These are phyloP conservation scores for Myripristis jacobus DNA, from an alignment of 2,797 vertebrate species.

Conservation along the genomic window DNA sequence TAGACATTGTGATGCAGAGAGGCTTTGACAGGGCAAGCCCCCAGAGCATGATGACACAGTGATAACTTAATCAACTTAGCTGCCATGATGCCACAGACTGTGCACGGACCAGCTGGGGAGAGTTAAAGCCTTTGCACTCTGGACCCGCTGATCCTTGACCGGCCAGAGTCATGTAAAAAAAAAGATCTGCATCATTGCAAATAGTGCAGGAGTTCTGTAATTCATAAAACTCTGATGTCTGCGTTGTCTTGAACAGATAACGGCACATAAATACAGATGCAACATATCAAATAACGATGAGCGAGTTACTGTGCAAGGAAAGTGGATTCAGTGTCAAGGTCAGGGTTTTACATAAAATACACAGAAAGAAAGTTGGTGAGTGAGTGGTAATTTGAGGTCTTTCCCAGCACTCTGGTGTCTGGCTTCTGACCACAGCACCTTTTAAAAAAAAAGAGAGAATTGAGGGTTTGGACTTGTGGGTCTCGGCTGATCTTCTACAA, in stretches of 20 bases:
- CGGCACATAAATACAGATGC: background rate
- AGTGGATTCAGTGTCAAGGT: slow-evolving; percentile 38
- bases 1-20: slow-evolving; percentile 14
- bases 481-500: background rate
- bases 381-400: slow-evolving; percentile 54
- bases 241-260: too few species aligned
- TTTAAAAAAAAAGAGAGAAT: slow-evolving; percentile 46
- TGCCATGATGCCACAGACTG: slow-evolving; percentile 19
- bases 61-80: slow-evolving; percentile 48
- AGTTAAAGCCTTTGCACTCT: slow-evolving; percentile 8
- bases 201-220: background rate
- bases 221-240: background rate
- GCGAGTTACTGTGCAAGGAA: slow-evolving; percentile 10
- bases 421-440: slow-evolving; percentile 39
- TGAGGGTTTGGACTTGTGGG: slow-evolving; percentile 48
- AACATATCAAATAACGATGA: slow-evolving; percentile 17
- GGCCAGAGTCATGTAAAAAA: slow-evolving; percentile 4
- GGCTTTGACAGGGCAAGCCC: slow-evolving; percentile 2
- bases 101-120: slow-evolving; percentile 35
- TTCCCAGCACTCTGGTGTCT: slow-evolving; percentile 37
- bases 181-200: background rate
- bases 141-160: background rate
- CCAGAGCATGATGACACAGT: slow-evolving; percentile 25
- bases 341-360: slow-evolving; percentile 34
- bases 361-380: slow-evolving; percentile 26